Evolutionary conservation across 2,797 vertebrate genomes (phyloP).

Genomic region (Hephaestus fuliginosus): DNA sequence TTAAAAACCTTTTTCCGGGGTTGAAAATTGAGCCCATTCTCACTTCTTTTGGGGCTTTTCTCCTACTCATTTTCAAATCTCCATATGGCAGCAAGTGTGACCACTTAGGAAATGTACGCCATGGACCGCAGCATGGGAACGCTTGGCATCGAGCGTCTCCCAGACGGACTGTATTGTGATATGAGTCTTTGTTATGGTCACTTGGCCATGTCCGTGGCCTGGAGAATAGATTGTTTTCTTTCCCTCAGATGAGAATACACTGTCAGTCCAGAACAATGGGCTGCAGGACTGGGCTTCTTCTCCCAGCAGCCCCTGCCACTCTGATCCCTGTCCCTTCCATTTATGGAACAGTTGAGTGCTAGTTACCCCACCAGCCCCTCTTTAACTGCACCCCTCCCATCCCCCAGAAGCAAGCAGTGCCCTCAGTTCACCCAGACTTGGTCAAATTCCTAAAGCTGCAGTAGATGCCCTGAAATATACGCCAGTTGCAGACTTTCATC

Average conservation of each 20-base stretch:
- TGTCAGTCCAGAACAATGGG: conserved; percentile 73
- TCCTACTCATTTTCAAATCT: conserved; percentile 6
- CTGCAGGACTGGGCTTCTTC: conserved; percentile 42
- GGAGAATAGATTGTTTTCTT: conserved; percentile 32
- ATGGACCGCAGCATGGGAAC: conserved; percentile 52
- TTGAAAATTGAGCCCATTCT: background rate
- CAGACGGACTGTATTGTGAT: conserved; percentile 59
- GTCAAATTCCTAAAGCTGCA: conserved; percentile 37
- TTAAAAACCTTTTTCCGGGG: background rate
- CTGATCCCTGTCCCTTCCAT: conserved; percentile 67
- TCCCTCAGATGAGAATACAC: conserved; percentile 58
- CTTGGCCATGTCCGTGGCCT: conserved; percentile 41
- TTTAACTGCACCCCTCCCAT: conserved; percentile 16
- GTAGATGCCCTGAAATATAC: conserved; percentile 19
- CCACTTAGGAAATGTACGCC: conserved; percentile 19
- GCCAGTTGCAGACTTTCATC: conserved; percentile 37
- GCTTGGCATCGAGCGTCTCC: conserved; percentile 42
- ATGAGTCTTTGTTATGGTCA: conserved; percentile 67
- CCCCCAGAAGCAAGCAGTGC: conserved; percentile 4
- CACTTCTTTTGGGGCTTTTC: background rate
- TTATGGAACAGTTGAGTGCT: conserved; percentile 66
- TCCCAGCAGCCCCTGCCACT: conserved; percentile 59
- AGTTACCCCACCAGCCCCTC: conserved; percentile 18
- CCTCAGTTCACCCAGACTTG: conserved; percentile 30
- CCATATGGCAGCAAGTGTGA: conserved; percentile 13